Evolutionary conservation across 2,113 vertebrate species (phyloP).

Genomic region (Orientallactaga bullata): DNA sequence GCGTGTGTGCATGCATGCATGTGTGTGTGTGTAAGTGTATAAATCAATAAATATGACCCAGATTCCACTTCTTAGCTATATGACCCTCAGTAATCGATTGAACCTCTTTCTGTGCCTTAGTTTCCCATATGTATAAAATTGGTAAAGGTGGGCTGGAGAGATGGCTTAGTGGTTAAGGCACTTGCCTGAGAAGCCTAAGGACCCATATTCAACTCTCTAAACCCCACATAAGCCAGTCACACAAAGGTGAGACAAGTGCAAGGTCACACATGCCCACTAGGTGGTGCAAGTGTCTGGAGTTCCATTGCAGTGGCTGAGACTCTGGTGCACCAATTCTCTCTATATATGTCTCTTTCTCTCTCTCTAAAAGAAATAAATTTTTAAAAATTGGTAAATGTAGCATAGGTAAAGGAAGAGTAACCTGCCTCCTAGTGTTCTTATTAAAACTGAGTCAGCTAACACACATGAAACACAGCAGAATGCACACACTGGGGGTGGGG

Average conservation of each 20-base stretch:
- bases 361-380: too few relatives aligned
- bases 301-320: too few relatives aligned
- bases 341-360: too few relatives aligned
- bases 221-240: too few relatives aligned
- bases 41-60: slow-evolving; percentile 9
- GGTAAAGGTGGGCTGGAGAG: neutral
- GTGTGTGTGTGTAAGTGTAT: neutral
- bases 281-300: too few relatives aligned
- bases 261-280: too few relatives aligned
- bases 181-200: too few relatives aligned
- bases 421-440: neutral
- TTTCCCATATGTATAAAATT: neutral
- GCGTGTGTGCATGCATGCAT: neutral
- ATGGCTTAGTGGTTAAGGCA: too few relatives aligned
- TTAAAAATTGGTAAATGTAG: neutral
- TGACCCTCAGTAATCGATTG: neutral
- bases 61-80: neutral
- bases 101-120: neutral
- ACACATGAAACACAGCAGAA: neutral
- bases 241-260: too few relatives aligned
- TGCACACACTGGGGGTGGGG: accelerated
- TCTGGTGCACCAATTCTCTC: too few relatives aligned
- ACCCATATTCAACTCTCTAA: too few relatives aligned
- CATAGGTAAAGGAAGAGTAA: neutral
- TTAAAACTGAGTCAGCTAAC: neutral